Conservation (phyloP, 2,797 vertebrate genomes). For the Gephyroberyx darwinii region DNA sequence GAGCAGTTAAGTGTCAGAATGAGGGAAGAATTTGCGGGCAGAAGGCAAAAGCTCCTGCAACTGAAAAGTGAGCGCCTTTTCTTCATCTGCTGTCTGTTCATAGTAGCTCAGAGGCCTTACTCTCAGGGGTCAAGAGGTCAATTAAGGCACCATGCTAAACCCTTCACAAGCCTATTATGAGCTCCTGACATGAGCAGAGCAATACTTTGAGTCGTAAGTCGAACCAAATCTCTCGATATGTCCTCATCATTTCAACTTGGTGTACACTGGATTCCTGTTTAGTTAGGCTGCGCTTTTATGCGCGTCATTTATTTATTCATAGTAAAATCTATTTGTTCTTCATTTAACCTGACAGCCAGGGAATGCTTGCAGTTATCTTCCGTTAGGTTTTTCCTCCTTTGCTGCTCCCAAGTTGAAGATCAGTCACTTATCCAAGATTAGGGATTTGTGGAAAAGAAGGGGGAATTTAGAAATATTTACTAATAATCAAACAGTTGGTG, state of each 20-base stretch:
- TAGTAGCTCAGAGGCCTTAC: conserved; percentile 55
- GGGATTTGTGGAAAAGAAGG: conserved; percentile 58
- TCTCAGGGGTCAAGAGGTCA: conserved; percentile 69
- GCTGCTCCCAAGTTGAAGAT: conserved; percentile 61
- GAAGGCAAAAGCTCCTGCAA: conserved; percentile 47
- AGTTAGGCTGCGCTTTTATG: background rate
- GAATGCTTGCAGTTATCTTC: conserved; percentile 48
- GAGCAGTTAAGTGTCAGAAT: conserved; percentile 67
- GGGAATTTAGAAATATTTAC: conserved; percentile 61
- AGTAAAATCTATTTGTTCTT: conserved; percentile 7
- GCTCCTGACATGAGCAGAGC: conserved; percentile 59
- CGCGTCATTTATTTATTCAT: background rate
- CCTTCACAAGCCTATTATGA: conserved; percentile 74
- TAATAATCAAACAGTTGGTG: conserved; percentile 66
- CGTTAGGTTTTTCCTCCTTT: conserved; percentile 53
- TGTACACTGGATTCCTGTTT: background rate
- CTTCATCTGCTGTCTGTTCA: conserved; percentile 40
- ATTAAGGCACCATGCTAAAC: conserved; percentile 74
- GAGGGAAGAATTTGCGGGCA: conserved; percentile 62
- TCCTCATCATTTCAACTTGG: conserved; percentile 32
- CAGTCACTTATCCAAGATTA: conserved; percentile 66
- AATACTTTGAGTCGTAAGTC: conserved; percentile 48
- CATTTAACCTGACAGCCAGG: conserved; percentile 38
- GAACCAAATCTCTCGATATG: conserved; percentile 43
- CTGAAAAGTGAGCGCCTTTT: conserved; percentile 55